Percentiles rank a stretch among this genome's conserved stretches.
These are phyloP conservation scores for Synanthedon formicaeformis DNA, from an alignment of 2,888 invertebrate genomes.

Conservation along the genomic window DNA sequence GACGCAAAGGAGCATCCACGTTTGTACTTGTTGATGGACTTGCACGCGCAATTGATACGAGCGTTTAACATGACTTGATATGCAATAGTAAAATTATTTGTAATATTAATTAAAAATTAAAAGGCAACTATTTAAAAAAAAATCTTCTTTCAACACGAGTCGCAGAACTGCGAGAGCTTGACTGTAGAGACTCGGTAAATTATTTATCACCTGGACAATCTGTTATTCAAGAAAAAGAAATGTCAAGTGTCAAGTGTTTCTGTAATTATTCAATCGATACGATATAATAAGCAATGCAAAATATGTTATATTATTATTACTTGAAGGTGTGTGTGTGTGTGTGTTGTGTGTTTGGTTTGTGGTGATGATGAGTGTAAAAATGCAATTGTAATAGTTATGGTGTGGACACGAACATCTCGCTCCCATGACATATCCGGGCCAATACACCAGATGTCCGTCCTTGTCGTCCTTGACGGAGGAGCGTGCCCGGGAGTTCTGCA, in stretches of 20 bases:
- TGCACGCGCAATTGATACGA: neutral
- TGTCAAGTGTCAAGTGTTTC: neutral
- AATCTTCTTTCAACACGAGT: slow-evolving; percentile 32
- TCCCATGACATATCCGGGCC: slow-evolving; percentile 98
- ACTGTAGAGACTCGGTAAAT: slow-evolving; percentile 6
- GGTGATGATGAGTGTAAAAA: slow-evolving; percentile 11
- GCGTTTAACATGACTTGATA: neutral
- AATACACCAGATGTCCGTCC: slow-evolving; percentile 99
- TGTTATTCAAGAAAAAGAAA: neutral
- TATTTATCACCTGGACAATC: neutral
- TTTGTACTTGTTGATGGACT: neutral
- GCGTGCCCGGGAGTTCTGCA: slow-evolving; percentile 84
- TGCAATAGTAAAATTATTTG: neutral
- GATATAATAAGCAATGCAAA: neutral
- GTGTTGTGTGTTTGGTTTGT: slow-evolving; percentile 10
- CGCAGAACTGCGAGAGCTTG: slow-evolving; percentile 27
- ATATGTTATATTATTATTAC: neutral
- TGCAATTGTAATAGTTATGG: slow-evolving; percentile 49
- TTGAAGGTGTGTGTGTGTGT: slow-evolving; percentile 12
- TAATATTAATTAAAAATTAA: neutral
- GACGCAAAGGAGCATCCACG: too few relatives aligned
- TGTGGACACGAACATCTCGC: slow-evolving; percentile 98
- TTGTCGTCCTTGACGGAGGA: slow-evolving; percentile 99
- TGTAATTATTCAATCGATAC: neutral
- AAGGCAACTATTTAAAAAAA: slow-evolving; percentile 1